Base-by-base conservation (phyloP, 1,140 invertebrate species). In the Glossosoma conforme region DNA sequence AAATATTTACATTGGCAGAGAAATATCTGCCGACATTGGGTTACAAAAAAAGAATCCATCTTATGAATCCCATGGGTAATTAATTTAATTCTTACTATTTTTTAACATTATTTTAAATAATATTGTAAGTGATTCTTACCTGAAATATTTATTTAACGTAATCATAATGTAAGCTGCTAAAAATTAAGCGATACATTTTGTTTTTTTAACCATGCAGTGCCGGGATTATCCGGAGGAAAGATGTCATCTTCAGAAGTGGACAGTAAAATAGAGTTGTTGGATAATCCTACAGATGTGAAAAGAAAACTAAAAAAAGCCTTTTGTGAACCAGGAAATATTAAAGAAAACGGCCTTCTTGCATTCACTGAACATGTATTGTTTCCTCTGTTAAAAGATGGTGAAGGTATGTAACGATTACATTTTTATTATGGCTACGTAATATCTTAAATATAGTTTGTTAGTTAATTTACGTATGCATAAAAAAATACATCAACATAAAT, bases 51-150 rank as follows among this genome's bases (percentile, higher is more conserved):
- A 79, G 95, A 65, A 83, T 93, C 45, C 97, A 99, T 82, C 76
- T 99, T 13, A 99, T 99, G 97, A 99, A 99, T 77, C 92, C 96
- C 11, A 99, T 99, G 97, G 92, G 89, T 92, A 79, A 69, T 72
- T 65, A 35, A n/a, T n/a, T 44, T 18, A 18, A n/a, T n/a, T n/a
- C n/a, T n/a, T n/a, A n/a, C n/a, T n/a, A n/a, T n/a, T n/a, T n/a
- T n/a, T n/a, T n/a, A n/a, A n/a, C n/a, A n/a, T n/a, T n/a, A n/a
- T n/a, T n/a, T n/a, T n/a, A n/a, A n/a, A n/a, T n/a, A n/a, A n/a
- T n/a, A n/a, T n/a, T n/a, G n/a, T n/a, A n/a, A n/a, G n/a, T n/a
- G n/a, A n/a, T n/a, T n/a, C n/a, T n/a, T n/a, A n/a, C n/a, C n/a
- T n/a, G n/a, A n/a, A n/a, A n/a, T n/a, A n/a, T n/a, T n/a, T n/a